Evolutionary conservation across 1,140 invertebrate species (phyloP).

Genomic region (Pachypsylla venusta): DNA sequence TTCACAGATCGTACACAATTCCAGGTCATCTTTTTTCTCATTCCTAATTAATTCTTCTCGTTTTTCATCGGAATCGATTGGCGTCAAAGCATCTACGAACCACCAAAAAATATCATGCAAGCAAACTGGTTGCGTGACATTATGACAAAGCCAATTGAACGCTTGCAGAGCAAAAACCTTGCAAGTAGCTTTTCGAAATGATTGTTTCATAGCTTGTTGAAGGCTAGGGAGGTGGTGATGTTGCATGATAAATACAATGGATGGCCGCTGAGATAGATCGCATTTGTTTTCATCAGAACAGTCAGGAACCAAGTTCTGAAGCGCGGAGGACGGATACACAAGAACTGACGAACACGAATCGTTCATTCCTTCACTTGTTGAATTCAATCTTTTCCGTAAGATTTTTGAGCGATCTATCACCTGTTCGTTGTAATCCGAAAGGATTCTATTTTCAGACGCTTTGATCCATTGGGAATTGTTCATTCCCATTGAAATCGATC

Average conservation of each 20-base stretch:
- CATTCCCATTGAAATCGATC: constrained; percentile 50
- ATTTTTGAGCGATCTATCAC: not conserved
- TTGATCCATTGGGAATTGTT: constrained; percentile 39
- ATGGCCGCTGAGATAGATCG: constrained; percentile 37
- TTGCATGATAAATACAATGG: constrained; percentile 70
- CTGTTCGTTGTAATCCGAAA: constrained; percentile 5
- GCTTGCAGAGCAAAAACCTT: constrained; percentile 78
- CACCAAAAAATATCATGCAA: constrained; percentile 92
- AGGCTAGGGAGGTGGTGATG: constrained; percentile 68
- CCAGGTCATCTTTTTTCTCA: constrained; percentile 39
- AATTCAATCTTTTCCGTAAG: constrained; percentile 28
- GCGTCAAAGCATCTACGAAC: constrained; percentile 49
- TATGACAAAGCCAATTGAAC: constrained; percentile 85
- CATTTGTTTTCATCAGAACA: not conserved
- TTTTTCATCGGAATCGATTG: not conserved
- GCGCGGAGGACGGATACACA: constrained; percentile 63
- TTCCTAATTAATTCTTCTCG: constrained; percentile 35
- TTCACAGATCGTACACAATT: constrained; percentile 47
- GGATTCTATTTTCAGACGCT: not conserved
- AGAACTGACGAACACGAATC: constrained; percentile 57
- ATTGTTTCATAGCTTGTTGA: constrained; percentile 66
- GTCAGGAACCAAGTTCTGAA: constrained; percentile 51
- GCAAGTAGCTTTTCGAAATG: constrained; percentile 65
- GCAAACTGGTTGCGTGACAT: constrained; percentile 76
- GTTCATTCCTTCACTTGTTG: constrained; percentile 24